phyloP scores from a whole-genome alignment of 2,888 invertebrate genomes.

The Taenaris catops region DNA sequence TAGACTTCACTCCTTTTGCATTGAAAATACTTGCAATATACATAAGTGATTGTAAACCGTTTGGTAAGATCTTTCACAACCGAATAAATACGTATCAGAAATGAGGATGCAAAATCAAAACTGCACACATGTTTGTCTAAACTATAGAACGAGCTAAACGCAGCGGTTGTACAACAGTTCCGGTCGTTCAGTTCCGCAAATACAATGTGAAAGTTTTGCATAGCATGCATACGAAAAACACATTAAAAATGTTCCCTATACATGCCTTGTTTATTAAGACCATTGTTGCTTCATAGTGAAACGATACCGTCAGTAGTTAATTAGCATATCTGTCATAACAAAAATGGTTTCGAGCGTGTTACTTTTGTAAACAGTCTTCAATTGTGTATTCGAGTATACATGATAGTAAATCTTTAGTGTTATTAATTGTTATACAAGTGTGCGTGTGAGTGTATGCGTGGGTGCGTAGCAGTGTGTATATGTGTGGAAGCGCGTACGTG shows the following conservation, averaged over 20 bases:
- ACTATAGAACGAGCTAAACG: conserved; percentile 3
- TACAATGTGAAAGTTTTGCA: conserved; percentile 37
- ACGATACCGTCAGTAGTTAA: conserved; percentile 4
- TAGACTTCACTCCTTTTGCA: no score
- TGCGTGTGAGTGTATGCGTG: no score
- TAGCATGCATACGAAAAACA: conserved; percentile 25
- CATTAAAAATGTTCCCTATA: conserved; percentile 16
- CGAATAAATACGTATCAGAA: neutral
- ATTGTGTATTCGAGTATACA: no score
- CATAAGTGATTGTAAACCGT: no score
- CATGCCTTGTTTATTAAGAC: conserved; percentile 10
- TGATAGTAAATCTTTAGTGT: no score
- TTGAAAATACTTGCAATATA: no score
- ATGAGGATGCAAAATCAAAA: no score
- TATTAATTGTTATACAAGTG: no score
- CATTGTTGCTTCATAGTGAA: conserved; percentile 2
- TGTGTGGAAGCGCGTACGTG: no score
- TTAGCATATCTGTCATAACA: neutral
- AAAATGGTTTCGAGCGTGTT: no score
- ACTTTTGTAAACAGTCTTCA: no score
- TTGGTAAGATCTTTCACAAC: neutral
- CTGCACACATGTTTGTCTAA: conserved; percentile 4
- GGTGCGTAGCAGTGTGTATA: no score
- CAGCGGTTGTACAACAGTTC: conserved; percentile 28
- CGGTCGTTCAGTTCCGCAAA: conserved; percentile 35